phyloP scores from a whole-genome alignment of 2,113 vertebrate genomes.

The Leptodactylus fuscus region DNA sequence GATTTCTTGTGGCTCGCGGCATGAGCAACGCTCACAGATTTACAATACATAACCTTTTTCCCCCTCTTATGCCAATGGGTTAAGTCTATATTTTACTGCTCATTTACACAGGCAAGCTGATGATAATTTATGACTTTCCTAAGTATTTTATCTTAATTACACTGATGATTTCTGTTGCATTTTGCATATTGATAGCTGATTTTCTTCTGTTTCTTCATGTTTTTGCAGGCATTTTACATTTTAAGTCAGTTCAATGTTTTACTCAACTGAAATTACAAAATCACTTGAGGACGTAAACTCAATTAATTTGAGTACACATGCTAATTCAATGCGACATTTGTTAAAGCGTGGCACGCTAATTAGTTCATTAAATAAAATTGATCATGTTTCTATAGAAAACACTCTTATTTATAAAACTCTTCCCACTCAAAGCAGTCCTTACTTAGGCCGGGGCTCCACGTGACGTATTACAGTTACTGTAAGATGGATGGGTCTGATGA shows the following conservation, averaged over 20 bases:
- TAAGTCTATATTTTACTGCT: conserved; percentile 54
- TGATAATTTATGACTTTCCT: conserved; percentile 50
- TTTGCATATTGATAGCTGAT: conserved; percentile 52
- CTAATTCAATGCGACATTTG: conserved; percentile 56
- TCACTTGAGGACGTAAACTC: conserved; percentile 56
- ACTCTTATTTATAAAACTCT: conserved; percentile 34
- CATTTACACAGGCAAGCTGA: conserved; percentile 12
- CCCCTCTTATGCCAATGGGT: conserved; percentile 13
- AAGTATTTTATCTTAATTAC: conserved; percentile 59
- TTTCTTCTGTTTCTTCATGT: conserved; percentile 11
- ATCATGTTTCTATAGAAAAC: conserved; percentile 50
- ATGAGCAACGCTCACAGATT: conserved; percentile 14
- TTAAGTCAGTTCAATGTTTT: conserved; percentile 48
- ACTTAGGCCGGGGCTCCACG: neutral
- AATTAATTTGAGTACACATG: conserved; percentile 54
- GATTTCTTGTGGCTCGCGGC: conserved; percentile 15
- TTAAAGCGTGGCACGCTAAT: conserved; percentile 46
- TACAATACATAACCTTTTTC: neutral
- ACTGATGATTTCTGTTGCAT: conserved; percentile 43
- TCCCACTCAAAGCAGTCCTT: neutral
- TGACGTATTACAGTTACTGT: too few species aligned
- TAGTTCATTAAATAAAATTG: conserved; percentile 57
- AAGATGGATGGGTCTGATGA: too few species aligned
- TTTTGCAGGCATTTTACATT: conserved; percentile 46
- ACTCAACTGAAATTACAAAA: conserved; percentile 54